Conservation (phyloP, 1,140 invertebrate genomes). For the Nymphalis io region DNA sequence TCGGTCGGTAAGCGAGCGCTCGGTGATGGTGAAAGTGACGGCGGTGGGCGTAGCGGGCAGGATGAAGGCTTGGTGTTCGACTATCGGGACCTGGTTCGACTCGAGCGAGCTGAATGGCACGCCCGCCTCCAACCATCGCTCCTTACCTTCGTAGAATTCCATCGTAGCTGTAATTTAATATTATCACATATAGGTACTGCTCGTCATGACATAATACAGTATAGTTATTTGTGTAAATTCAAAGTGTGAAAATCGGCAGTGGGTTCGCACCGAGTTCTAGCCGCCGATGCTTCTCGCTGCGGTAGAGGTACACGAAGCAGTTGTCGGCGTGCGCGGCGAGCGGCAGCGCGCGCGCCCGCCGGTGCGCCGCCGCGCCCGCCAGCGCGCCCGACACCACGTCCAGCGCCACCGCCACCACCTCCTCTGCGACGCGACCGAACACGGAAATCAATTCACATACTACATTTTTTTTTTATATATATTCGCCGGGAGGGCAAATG, state of each 20-base stretch:
- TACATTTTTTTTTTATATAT: no score
- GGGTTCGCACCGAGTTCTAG: conserved; percentile 87
- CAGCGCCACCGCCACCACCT: conserved; percentile 91
- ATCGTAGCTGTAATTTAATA: conserved; percentile 84
- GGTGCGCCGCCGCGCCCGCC: conserved; percentile 87
- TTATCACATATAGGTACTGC: neutral
- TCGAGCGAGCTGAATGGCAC: conserved; percentile 93
- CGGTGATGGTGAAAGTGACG: conserved; percentile 92
- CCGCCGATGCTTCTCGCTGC: conserved; percentile 95
- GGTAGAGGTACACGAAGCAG: conserved; percentile 97
- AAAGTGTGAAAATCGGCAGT: neutral
- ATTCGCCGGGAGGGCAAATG: no score
- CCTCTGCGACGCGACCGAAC: conserved; percentile 74
- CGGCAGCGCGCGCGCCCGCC: conserved; percentile 90
- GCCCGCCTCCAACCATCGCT: conserved; percentile 88
- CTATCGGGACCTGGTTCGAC: conserved; percentile 87
- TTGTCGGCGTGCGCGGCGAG: conserved; percentile 98
- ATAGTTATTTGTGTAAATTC: neutral
- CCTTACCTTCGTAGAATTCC: conserved; percentile 97
- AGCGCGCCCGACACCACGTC: conserved; percentile 94
- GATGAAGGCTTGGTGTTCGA: conserved; percentile 95
- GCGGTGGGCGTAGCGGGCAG: conserved; percentile 90
- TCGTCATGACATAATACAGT: neutral
- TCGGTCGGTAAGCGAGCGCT: conserved; percentile 97
- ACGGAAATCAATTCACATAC: no score